Percentiles rank a stretch among this genome's conserved stretches.
Conservation (phyloP, 2,797 vertebrate species). For the Aldrovandia affinis region DNA sequence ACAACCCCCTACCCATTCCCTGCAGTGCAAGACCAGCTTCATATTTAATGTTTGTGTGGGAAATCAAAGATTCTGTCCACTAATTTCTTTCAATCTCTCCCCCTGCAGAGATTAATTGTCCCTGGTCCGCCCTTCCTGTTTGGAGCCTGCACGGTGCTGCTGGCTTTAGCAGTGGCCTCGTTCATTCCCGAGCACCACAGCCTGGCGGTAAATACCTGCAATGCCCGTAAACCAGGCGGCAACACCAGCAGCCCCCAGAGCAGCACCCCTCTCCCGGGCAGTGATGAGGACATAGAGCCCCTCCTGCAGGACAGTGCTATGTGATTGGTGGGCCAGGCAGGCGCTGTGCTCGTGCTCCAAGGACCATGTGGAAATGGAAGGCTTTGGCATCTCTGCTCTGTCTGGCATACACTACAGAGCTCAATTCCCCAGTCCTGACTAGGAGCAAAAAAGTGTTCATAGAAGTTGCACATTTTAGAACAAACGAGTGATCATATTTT, state of each 20-base stretch:
- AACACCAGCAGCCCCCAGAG: slow-evolving; percentile 70
- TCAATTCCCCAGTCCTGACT: slow-evolving; percentile 41
- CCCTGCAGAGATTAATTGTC: slow-evolving; percentile 71
- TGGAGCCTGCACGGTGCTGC: slow-evolving; percentile 85
- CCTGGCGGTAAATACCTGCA: slow-evolving; percentile 66
- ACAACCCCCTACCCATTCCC: neutral
- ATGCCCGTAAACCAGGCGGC: slow-evolving; percentile 73
- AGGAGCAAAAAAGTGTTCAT: slow-evolving; percentile 28
- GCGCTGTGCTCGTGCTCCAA: neutral
- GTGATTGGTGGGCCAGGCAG: slow-evolving; percentile 63
- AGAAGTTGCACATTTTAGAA: slow-evolving; percentile 38
- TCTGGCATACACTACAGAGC: slow-evolving; percentile 23
- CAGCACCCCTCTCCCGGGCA: slow-evolving; percentile 75
- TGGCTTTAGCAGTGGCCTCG: slow-evolving; percentile 90
- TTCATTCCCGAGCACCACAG: slow-evolving; percentile 86
- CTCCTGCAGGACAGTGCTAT: slow-evolving; percentile 88
- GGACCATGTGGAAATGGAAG: neutral
- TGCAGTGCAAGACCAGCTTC: neutral
- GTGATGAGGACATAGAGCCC: slow-evolving; percentile 88
- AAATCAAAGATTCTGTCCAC: neutral
- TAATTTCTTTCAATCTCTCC: neutral
- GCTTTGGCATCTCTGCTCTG: neutral
- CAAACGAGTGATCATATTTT: neutral
- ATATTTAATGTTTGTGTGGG: neutral
- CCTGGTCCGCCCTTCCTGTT: slow-evolving; percentile 92